Conservation (phyloP, 1,140 invertebrate genomes). For the Saccostrea echinata region DNA sequence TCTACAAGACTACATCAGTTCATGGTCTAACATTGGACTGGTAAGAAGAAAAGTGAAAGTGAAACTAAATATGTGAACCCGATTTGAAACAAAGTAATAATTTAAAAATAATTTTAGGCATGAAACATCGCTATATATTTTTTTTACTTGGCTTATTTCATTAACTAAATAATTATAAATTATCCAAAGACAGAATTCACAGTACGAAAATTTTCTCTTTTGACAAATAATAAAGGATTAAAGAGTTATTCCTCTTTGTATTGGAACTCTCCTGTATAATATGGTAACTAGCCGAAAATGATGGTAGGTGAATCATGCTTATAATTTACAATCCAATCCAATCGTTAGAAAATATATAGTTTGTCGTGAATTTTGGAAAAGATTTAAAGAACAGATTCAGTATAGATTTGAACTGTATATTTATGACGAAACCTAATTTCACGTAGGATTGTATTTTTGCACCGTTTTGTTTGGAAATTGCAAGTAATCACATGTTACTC, state of each 20-base stretch:
- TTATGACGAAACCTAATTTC: neutral
- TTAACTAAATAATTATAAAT: no score
- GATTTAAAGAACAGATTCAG: neutral
- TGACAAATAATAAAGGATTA: neutral
- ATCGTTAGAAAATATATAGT: neutral
- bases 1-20: no score
- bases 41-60: neutral
- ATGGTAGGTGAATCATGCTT: conserved; percentile 4
- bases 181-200: no score
- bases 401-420: no score
- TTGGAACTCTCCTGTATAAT: neutral
- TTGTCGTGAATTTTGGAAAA: neutral
- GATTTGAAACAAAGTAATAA: neutral
- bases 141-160: no score
- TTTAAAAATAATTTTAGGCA: no score
- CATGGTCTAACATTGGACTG: no score
- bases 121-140: no score
- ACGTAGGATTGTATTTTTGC: neutral
- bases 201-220: no score
- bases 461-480: neutral
- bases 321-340: neutral
- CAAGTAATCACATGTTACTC: conserved; percentile 22
- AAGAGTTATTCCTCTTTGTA: neutral
- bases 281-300: conserved; percentile 9
- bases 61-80: conserved; percentile 14